phyloP scores from a whole-genome alignment of 2,113 vertebrate genomes.

The Hylia prasina region DNA sequence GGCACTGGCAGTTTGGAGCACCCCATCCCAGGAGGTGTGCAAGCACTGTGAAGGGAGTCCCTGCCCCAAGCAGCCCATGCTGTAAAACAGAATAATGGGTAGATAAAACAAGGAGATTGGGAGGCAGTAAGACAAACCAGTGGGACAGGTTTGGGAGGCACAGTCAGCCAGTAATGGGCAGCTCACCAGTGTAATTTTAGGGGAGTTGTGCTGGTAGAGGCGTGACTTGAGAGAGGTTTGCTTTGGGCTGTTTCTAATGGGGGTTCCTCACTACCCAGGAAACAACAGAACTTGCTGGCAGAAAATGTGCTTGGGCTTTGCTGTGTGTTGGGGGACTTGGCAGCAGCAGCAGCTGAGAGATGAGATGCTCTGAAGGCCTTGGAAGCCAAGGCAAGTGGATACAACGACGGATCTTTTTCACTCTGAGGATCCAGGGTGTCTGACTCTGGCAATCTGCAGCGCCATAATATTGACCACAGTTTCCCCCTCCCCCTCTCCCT shows the following conservation, averaged over 20 bases:
- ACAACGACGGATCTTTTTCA: neutral
- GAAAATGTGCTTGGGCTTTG: neutral
- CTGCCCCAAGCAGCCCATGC: neutral
- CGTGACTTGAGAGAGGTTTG: neutral
- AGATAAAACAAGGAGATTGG: slow-evolving; percentile 7
- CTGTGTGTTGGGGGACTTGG: neutral
- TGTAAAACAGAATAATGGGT: neutral
- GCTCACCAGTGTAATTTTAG: neutral
- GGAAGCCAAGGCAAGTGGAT: neutral
- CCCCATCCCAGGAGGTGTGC: neutral
- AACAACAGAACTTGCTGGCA: neutral
- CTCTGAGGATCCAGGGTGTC: neutral
- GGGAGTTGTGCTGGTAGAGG: neutral
- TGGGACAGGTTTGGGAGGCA: slow-evolving; percentile 21
- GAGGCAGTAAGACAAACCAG: neutral
- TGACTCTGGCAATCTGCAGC: neutral
- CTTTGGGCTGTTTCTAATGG: neutral
- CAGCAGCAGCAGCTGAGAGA: neutral
- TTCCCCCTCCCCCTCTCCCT: neutral
- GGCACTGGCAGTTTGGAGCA: neutral
- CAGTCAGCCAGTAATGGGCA: neutral
- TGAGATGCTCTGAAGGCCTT: neutral
- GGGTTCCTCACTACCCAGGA: neutral
- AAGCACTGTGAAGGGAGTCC: neutral
- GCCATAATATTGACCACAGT: neutral